Evolutionary conservation across 2,888 invertebrate species (phyloP), one percentile per base, ranked within the genome.

Genomic region (Melanargia galathea): DNA sequence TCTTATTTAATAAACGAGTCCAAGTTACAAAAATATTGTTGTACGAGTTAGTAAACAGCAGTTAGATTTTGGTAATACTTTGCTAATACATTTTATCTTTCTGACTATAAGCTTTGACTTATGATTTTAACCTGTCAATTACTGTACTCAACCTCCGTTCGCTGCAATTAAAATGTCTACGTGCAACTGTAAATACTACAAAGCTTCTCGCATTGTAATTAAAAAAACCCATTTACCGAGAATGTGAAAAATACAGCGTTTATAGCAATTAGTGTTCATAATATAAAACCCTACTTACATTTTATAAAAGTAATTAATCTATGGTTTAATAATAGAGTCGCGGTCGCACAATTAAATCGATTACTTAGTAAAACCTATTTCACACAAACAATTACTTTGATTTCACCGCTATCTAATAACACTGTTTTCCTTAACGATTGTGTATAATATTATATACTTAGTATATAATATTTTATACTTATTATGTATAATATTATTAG

Each of bases 171-270:
- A 85, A 65, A 81, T 76, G 81, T 87, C 70, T 82, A 83, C 87
- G 83, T 83, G 87, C 87, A 88, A 86, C 87, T 87, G 87, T 88
- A 87, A 86, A 89, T 82, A 86, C 78, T 82, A 86, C 78, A 82
- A 82, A 87, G 83, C 81, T 80, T 82, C 81, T 82, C 77, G 83
- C 79, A 77, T 80, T 77, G 77, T 80, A 79, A 83, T 88, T 87
- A 86, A 84, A 87, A 74, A 84, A 88, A 83, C 79, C 83, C 84
- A 86, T 82, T 87, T 84, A 83, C 81, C 66, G 77, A 79, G 83
- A 86, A 87, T 83, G 80, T 84, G 80, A 86, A 89, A 88, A 87
- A 85, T 80, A 87, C 83, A 82, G 75, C 84, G 81, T 84, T 89
- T 87, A 87, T 75, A 78, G 81, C 83, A 89, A 90, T 90, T 90